Percentiles rank a stretch among this genome's conserved stretches.
Conservation (phyloP, 2,797 vertebrate species). For the Gastrophryne carolinensis region DNA sequence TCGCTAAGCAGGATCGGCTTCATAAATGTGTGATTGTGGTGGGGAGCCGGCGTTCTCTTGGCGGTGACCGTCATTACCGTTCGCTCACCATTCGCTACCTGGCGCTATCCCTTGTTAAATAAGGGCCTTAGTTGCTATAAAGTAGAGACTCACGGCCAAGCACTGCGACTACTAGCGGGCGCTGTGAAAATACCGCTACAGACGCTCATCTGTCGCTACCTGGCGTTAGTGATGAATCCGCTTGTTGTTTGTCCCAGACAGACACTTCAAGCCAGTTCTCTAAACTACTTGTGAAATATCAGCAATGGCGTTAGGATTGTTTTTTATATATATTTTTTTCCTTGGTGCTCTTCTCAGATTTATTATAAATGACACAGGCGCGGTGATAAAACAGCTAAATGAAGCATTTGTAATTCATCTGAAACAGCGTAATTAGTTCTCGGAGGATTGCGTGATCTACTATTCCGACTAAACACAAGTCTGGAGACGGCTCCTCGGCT, state of each 20-base stretch:
- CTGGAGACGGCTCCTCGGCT: conserved; percentile 56
- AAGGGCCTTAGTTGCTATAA: no score
- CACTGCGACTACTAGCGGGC: no score
- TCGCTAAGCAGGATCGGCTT: no score
- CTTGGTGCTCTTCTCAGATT: conserved; percentile 55
- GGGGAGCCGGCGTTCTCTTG: no score
- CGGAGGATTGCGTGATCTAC: conserved; percentile 57
- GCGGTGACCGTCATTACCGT: no score
- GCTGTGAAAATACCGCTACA: no score
- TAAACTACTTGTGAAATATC: conserved; percentile 34
- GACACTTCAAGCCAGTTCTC: conserved; percentile 15
- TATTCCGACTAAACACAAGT: conserved; percentile 57
- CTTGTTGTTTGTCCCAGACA: not conserved
- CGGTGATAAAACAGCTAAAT: conserved; percentile 56
- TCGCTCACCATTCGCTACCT: no score
- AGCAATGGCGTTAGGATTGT: conserved; percentile 8
- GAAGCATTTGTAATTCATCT: conserved; percentile 59
- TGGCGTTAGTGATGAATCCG: no score
- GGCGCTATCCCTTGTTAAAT: no score
- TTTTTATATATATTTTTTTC: conserved; percentile 13
- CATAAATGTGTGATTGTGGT: no score
- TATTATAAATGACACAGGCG: conserved; percentile 57
- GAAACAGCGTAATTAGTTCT: conserved; percentile 68
- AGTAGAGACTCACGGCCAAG: no score
- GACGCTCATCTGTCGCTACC: no score